phyloP scores from a whole-genome alignment of 2,797 vertebrate species.

The Heteromormyrus szaboi region DNA sequence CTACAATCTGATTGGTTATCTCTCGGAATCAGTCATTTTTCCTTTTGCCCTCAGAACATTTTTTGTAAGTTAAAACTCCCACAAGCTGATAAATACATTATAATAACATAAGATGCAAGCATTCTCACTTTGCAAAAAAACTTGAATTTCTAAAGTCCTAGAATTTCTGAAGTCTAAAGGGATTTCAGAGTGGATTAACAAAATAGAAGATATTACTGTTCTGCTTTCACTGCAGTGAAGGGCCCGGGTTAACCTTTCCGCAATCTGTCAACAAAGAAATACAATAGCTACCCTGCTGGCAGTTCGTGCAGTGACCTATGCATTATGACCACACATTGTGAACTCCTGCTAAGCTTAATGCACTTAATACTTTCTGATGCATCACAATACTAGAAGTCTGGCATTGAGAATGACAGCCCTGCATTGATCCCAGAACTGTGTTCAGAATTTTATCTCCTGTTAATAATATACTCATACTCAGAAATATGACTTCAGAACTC shows the following conservation, averaged over 20 bases:
- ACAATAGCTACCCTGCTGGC: slow-evolving; percentile 18
- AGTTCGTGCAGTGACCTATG: slow-evolving; percentile 4
- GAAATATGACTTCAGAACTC: slow-evolving; percentile 1
- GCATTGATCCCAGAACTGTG: not conserved
- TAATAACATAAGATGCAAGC: not conserved
- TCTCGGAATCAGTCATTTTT: not conserved
- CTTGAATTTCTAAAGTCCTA: not conserved
- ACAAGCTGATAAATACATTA: not conserved
- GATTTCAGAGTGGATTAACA: not conserved
- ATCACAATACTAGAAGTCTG: not conserved
- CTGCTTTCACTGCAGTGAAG: not conserved
- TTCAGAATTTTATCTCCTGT: not conserved
- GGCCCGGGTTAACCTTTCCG: not conserved
- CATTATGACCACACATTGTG: not conserved
- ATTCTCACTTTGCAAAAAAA: not conserved
- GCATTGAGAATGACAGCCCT: not conserved
- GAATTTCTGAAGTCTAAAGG: not conserved
- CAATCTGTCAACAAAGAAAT: slow-evolving; percentile 1
- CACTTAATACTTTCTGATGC: slow-evolving; percentile 1
- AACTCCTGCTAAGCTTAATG: not conserved
- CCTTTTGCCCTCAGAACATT: not conserved
- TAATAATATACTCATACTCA: not conserved
- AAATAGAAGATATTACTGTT: not conserved
- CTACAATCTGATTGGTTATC: not conserved
- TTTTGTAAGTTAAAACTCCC: not conserved